Conservation (phyloP, 2,113 vertebrate genomes). For the Bucco capensis region DNA sequence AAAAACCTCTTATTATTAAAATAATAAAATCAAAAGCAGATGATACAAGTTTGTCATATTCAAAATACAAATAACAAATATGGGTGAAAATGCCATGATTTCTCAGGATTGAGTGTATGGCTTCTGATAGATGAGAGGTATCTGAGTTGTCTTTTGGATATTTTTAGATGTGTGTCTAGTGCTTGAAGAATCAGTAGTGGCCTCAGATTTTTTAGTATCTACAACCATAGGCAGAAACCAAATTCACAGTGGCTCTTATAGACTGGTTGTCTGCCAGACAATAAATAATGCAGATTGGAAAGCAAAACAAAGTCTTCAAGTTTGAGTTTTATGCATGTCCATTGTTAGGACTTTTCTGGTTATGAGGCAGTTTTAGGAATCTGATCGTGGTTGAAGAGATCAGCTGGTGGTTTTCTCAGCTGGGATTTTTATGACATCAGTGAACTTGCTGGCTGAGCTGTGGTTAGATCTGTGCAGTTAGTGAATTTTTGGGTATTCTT, state of each 20-base stretch:
- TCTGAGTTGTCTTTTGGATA: not conserved
- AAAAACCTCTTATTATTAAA: not conserved
- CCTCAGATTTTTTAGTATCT: not conserved
- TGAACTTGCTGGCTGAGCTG: constrained; percentile 2
- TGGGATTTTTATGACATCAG: not conserved
- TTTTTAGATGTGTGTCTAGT: not conserved
- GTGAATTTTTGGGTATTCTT: not conserved
- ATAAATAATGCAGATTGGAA: not conserved
- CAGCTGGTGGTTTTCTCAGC: constrained; percentile 7
- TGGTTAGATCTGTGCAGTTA: constrained; percentile 7
- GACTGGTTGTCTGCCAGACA: not conserved
- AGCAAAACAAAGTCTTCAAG: not conserved
- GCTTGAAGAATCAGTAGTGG: not conserved
- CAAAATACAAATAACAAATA: not conserved
- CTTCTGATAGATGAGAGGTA: not conserved
- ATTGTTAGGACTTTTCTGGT: constrained; percentile 11
- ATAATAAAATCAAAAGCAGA: not conserved
- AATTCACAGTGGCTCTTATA: not conserved
- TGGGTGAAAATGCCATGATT: not conserved
- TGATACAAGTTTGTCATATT: not conserved
- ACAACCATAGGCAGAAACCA: not conserved
- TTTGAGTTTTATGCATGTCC: not conserved
- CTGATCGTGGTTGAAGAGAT: constrained; percentile 31
- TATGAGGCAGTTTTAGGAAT: constrained; percentile 36
- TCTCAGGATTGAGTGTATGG: not conserved